phyloP scores from a whole-genome alignment of 2,113 vertebrate species.

The Scartelaos histophorus region DNA sequence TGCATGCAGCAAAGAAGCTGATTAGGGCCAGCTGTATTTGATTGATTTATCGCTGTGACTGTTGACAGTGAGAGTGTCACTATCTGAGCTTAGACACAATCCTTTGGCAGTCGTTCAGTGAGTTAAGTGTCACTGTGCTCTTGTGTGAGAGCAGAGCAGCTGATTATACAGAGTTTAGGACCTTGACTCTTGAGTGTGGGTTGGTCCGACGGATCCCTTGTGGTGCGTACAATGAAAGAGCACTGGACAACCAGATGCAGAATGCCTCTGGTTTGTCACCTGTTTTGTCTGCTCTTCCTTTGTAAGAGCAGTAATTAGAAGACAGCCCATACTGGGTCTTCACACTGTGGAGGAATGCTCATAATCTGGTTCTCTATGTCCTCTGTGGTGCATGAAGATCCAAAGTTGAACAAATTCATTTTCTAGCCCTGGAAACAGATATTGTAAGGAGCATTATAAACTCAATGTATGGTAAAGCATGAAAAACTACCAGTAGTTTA shows the following conservation, averaged over 20 bases:
- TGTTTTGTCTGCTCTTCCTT: constrained; percentile 37
- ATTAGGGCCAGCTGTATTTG: constrained; percentile 37
- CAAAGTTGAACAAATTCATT: constrained; percentile 50
- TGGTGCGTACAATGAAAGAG: constrained; percentile 13
- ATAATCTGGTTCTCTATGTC: constrained; percentile 12
- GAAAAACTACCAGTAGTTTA: constrained; percentile 1
- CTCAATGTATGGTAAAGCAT: constrained; percentile 11
- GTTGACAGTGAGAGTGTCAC: constrained; percentile 45
- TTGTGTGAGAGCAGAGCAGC: constrained; percentile 53
- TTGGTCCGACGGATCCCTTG: constrained; percentile 18
- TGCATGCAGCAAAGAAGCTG: background rate
- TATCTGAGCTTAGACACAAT: constrained; percentile 51
- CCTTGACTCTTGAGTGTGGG: constrained; percentile 43
- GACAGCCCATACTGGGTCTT: constrained; percentile 15
- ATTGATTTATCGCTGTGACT: constrained; percentile 58
- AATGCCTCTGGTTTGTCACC: constrained; percentile 36
- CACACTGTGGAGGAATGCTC: constrained; percentile 16
- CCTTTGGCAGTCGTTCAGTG: constrained; percentile 49
- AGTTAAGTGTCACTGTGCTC: constrained; percentile 55
- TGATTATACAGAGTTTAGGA: constrained; percentile 49
- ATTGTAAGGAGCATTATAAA: constrained; percentile 32
- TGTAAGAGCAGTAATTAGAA: constrained; percentile 29
- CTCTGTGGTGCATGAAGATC: constrained; percentile 15
- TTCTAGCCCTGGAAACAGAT: constrained; percentile 41
- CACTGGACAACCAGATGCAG: constrained; percentile 55